Evolutionary conservation across 2,797 vertebrate genomes (phyloP).

Genomic region (Artibeus jamaicensis): DNA sequence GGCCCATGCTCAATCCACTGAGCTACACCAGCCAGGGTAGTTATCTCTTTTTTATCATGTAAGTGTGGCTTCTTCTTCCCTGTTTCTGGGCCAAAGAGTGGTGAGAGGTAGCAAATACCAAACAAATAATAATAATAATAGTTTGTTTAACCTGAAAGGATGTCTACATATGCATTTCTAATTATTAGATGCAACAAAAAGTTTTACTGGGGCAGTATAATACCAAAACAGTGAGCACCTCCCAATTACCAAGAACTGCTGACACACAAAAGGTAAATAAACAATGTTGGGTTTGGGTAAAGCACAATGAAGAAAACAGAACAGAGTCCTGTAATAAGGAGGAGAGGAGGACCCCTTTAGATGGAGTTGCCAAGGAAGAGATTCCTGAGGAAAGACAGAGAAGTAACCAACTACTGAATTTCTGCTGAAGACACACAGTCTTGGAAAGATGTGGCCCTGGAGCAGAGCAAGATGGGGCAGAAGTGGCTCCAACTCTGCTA

Average conservation of each 20-base stretch:
- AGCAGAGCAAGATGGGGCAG: neutral
- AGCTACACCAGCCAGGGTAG: no score
- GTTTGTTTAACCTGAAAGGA: neutral
- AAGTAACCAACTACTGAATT: neutral
- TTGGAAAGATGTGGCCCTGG: neutral
- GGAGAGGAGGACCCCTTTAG: neutral
- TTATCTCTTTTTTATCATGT: neutral
- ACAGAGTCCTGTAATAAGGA: neutral
- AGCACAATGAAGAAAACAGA: neutral
- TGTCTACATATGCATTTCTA: neutral
- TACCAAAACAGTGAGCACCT: neutral
- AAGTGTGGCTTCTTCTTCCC: slow-evolving; percentile 6
- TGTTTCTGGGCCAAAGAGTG: neutral
- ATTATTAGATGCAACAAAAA: neutral
- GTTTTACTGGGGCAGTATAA: neutral
- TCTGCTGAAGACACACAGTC: neutral
- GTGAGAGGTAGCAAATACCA: neutral
- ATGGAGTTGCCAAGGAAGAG: neutral
- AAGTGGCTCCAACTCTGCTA: neutral
- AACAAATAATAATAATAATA: neutral
- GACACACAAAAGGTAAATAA: neutral
- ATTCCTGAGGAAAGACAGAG: neutral
- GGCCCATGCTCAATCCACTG: no score
- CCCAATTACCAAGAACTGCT: neutral
- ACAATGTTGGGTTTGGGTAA: neutral